phyloP scores from a whole-genome alignment of 2,797 vertebrate species.

The Glossophaga mutica region DNA sequence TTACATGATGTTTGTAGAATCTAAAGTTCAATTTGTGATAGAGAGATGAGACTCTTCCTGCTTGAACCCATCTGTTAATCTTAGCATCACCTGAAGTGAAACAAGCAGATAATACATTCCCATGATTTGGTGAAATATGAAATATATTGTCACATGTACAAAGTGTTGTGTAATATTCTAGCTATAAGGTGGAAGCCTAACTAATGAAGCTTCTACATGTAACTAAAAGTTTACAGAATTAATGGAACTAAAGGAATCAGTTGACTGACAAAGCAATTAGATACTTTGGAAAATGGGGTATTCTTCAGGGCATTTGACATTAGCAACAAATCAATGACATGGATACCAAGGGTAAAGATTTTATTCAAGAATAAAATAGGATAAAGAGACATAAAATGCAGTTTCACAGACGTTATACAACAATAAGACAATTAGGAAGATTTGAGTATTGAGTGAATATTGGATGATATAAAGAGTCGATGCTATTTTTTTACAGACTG shows the following conservation, averaged over 20 bases:
- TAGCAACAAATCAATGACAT: not conserved
- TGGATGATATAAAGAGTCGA: not conserved
- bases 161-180: not conserved
- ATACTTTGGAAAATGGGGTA: not conserved
- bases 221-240: not conserved
- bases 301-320: not conserved
- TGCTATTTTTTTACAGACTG: not conserved
- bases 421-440: not conserved
- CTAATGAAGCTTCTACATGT: not conserved
- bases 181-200: not conserved
- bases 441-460: not conserved
- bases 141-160: not conserved
- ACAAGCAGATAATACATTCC: not conserved
- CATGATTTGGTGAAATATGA: not conserved
- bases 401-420: not conserved
- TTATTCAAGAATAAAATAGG: not conserved
- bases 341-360: not conserved
- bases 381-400: not conserved
- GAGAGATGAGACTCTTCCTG: not conserved
- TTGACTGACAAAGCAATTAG: not conserved
- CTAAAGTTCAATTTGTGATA: not conserved
- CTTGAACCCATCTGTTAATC: not conserved
- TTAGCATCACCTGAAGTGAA: not conserved
- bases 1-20: not conserved
- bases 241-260: not conserved